A percentile compares a stretch with the other conserved stretches of the same genome.
Evolutionary conservation across 2,888 invertebrate species (phyloP).

Genomic region (Coelopa pilipes): DNA sequence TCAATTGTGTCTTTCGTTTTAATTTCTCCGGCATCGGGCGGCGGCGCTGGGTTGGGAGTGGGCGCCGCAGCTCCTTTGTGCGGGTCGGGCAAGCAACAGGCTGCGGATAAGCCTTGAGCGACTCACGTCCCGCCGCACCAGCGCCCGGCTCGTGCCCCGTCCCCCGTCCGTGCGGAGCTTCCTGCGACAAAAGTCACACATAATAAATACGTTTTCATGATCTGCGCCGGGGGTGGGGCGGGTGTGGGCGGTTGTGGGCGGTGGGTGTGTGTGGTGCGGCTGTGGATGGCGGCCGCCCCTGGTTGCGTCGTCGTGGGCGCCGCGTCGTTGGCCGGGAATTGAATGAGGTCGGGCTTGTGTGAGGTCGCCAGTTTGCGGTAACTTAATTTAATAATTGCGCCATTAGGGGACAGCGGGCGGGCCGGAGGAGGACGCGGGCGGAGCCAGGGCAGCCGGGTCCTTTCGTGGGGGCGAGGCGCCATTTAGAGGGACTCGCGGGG

Average conservation of each 20-base stretch:
- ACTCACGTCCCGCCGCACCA: conserved; percentile 8
- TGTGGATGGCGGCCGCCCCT: too few relatives aligned
- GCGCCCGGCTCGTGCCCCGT: too few relatives aligned
- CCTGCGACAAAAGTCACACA: conserved; percentile 33
- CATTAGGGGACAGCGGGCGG: conserved; percentile 1
- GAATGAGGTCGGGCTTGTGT: conserved; percentile 58
- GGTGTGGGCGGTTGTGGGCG: not conserved
- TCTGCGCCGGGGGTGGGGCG: not conserved
- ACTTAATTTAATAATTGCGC: conserved; percentile 23
- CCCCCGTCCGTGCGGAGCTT: conserved; percentile 15
- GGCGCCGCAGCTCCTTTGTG: too few relatives aligned
- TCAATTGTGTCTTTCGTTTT: too few relatives aligned
- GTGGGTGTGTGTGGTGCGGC: not conserved
- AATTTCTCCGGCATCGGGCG: too few relatives aligned
- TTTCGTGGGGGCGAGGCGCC: not conserved
- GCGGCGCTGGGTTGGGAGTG: too few relatives aligned
- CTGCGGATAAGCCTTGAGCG: conserved; percentile 35
- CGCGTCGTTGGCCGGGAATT: conserved; percentile 38
- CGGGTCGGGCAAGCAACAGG: conserved; percentile 47
- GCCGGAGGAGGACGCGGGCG: too few relatives aligned
- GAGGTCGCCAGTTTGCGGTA: conserved; percentile 18
- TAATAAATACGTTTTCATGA: conserved; percentile 19
- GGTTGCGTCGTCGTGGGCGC: not conserved
- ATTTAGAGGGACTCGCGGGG: not conserved
- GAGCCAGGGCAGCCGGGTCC: not conserved